Evolutionary conservation across 1,140 invertebrate genomes (phyloP).

Genomic region (Periplaneta americana): DNA sequence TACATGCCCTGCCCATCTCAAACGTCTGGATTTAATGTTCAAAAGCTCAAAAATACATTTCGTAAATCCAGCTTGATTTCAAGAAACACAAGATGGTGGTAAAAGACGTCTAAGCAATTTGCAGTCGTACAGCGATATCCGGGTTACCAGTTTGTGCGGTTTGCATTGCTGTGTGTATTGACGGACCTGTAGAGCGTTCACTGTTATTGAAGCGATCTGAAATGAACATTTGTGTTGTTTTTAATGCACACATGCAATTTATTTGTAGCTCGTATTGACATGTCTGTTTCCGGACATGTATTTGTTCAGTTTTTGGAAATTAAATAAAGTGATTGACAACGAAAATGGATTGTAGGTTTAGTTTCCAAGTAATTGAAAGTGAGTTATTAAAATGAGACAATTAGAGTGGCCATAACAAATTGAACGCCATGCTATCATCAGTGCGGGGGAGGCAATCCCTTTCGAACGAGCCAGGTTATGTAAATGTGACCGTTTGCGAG

Average conservation of each 20-base stretch:
- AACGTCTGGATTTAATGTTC: too few relatives aligned
- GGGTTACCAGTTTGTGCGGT: too few relatives aligned
- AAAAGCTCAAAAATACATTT: too few relatives aligned
- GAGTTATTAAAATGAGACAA: neutral
- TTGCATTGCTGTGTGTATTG: too few relatives aligned
- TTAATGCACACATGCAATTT: neutral
- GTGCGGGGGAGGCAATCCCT: neutral
- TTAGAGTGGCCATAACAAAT: neutral
- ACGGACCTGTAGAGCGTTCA: neutral
- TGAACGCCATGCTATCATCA: neutral
- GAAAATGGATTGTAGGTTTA: neutral
- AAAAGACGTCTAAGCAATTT: too few relatives aligned
- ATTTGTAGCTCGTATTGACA: too few relatives aligned
- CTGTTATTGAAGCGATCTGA: neutral
- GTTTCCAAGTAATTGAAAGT: neutral
- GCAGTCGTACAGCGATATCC: too few relatives aligned
- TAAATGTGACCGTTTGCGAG: neutral
- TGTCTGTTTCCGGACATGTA: too few relatives aligned
- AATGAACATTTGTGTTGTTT: neutral
- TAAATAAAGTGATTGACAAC: neutral
- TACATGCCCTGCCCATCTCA: too few relatives aligned
- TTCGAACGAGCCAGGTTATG: neutral
- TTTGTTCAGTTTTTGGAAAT: neutral
- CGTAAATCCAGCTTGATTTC: too few relatives aligned
- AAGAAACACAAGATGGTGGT: too few relatives aligned